Evolutionary conservation across 2,113 vertebrate species (phyloP), one percentile per base, ranked within the genome.

Genomic region (Larimichthys crocea): DNA sequence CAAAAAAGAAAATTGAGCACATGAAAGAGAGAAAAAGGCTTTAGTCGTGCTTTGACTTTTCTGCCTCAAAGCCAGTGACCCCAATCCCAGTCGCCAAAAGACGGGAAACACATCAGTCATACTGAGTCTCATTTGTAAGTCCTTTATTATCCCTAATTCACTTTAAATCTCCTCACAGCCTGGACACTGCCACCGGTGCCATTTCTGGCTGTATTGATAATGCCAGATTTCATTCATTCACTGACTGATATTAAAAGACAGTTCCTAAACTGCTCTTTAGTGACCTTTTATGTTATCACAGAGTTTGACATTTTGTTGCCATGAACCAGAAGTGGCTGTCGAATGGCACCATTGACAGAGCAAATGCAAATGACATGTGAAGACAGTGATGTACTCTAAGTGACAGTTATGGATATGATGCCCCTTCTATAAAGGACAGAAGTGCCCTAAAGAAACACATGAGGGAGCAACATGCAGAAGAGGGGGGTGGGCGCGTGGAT

Each of bases 261-360:
- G 50, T 76, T 57, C 31, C 22, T 74, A 79, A 90, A 82, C 74
- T 83, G 83, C 63, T 86, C 80, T 87, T 92, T 77, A 66, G 19
- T 93, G 91, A 94, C 93, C 89, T 95, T 92, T 94, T 80, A 88
- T 82, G 86, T 74, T 81, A 83, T 92, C 80, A 79, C 74, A 84
- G 66, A 86, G 67, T 88, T 89, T 93, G 91, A 91, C 93, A 92
- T 94, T 92, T 88, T 83, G 57, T 83, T 81, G 80, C 59, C 11
- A 83, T 93, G 90, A 91, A 91, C 81, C 88, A 85, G 84, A 92
- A 92, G 76, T 88, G 79, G 68, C 84, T 89, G 79, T 82, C 35
- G 79, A 86, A 93, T 66, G 82, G 80, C 86, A 83, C 75, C 67
- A 82, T 24, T 92, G 90, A 89, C 91, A 86, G 8, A 61, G 76